phyloP scores from a whole-genome alignment of 2,113 vertebrate genomes.

The Prietella phreatophila region DNA sequence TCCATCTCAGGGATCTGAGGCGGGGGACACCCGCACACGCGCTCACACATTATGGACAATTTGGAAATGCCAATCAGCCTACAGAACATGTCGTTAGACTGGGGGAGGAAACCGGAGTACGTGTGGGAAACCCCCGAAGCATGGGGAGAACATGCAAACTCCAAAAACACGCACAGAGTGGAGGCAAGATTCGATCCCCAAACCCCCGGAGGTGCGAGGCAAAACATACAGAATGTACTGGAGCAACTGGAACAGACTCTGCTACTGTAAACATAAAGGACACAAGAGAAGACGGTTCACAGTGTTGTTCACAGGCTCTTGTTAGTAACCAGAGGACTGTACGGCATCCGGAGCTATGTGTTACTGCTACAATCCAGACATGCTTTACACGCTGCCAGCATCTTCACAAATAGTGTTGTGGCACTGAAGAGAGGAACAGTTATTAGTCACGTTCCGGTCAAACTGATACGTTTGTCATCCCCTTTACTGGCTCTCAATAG shows the following conservation, averaged over 20 bases:
- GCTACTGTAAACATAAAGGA: neutral
- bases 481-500: neutral
- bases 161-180: too few species aligned
- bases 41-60: too few species aligned
- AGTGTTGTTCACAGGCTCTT: neutral
- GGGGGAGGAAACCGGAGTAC: too few species aligned
- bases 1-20: too few species aligned
- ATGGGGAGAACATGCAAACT: too few species aligned
- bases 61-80: too few species aligned
- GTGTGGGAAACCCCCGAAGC: too few species aligned
- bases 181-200: too few species aligned
- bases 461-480: neutral
- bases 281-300: neutral
- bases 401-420: constrained; percentile 1
- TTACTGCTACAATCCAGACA: constrained; percentile 9
- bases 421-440: neutral
- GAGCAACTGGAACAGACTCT: neutral
- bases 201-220: too few species aligned
- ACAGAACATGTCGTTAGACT: too few species aligned
- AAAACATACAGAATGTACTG: neutral
- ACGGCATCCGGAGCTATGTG: neutral
- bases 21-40: too few species aligned
- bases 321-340: neutral
- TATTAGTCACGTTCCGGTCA: constrained; percentile 15
- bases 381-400: neutral